Evolutionary conservation across 2,797 vertebrate genomes (phyloP), one percentile per base, ranked within the genome.

Genomic region (Bufotes viridis): DNA sequence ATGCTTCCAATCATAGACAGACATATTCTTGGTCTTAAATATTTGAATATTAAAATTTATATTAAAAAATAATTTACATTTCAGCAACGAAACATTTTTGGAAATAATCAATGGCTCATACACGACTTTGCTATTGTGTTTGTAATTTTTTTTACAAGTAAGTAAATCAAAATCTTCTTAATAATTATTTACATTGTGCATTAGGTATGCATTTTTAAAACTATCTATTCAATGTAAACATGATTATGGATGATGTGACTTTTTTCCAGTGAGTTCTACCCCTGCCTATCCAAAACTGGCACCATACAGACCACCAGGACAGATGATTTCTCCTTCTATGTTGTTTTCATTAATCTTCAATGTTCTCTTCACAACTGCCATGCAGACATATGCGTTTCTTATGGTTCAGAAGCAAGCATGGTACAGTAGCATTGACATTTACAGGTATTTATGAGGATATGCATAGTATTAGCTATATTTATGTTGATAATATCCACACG

Each of bases 101-200:
- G 94, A 53, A 95, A 95, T 90, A 95, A 96, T 90, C 95, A 96
- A 84, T 96, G 96, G 92, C 91, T 96, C 86, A 95, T 96, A 91
- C 95, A 95, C 86, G 95, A 96, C 89, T 91, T 96, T 91, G 95
- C 94, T 88, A 94, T 96, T 90, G 95, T 93, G 60, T 96, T 95
- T 14, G 53, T 95, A 74, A 94, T 96, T 87, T 95, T 95, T 65
- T 88, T 95, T 89, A 96, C 95, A 93, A 96, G 95, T 96, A 94
- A 95, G 95, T 63, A 7, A 13, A 49, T 57, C 10, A 0, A 14
- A 12, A n/a, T n/a, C n/a, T 18, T 4, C 13, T 11, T 15, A 34
- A 57, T 5, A 5, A 13, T 26, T 70, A 10, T 57, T 20, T 34
- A 12, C 12, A 13, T n/a, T 11, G 4, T 53, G 17, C 60, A 14